Evolutionary conservation across 2,888 invertebrate genomes (phyloP), one percentile per base, ranked within the genome.

Genomic region (Melitaea athalia): DNA sequence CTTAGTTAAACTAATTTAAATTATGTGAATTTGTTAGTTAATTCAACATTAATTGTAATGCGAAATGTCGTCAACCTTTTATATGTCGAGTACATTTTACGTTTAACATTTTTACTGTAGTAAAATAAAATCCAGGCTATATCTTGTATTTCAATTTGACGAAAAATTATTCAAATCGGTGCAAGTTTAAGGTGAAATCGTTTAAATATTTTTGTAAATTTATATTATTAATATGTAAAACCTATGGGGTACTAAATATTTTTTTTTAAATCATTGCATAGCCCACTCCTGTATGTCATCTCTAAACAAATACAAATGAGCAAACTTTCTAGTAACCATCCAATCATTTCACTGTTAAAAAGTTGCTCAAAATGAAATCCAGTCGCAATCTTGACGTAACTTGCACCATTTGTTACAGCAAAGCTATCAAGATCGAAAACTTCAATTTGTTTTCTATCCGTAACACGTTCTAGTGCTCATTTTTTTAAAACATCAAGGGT

Each of bases 361-460:
- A 69, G 42, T 66, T 63, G 60, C 78, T 81, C 78, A 79, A 81
- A 84, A 83, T 79, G 79, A 81, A 83, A 81, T 80, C 78, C 81
- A 82, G 82, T 83, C 80, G 80, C 78, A 74, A 76, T 78, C 78
- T 70, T 68, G 70, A 74, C 59, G 73, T 76, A 84, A 84, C 82
- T 85, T 81, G 72, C 63, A 75, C 72, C 81, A 79, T 85, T 87
- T 83, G 81, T 84, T 81, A 82, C 79, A 49, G 53, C 77, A 78
- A 79, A 76, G 78, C 81, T 77, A 75, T 75, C 66, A 77, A 83
- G 81, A 79, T 77, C 71, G 75, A 72, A 77, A 76, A 76, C 75
- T 79, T 76, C 68, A 63, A 74, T 76, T 75, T 72, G 71, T 67
- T 70, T 66, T 65, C 68, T 59, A 66, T 68, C 57, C 68, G 65